Base-by-base conservation (phyloP, 2,888 invertebrate species). In the Chrysomela aeneicollis region DNA sequence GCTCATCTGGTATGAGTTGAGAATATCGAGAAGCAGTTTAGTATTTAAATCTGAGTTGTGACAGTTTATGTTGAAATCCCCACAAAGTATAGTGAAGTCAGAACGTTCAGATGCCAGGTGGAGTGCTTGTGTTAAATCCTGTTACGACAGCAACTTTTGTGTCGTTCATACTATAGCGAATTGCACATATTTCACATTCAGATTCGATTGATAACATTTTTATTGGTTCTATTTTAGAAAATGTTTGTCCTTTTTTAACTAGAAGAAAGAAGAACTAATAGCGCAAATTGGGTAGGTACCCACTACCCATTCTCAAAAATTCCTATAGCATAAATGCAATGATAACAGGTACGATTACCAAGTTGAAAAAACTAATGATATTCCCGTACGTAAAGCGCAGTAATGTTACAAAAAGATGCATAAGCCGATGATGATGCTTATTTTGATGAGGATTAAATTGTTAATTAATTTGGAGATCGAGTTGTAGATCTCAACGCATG, bases 401-500 rank as follows among this genome's bases (percentile, higher is more conserved):
- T 26, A 26, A 26, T 5, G 26, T 26, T 6, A 5, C 6, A 5
- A n/a, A n/a, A n/a, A 6, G 26, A 26, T 26, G 6, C 26, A 26
- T 6, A 26, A 26, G 26, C 26, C 3, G 6, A 35, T 10, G 10
- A 15, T 42, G 15, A 42, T 68, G n/a, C n/a, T n/a, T n/a, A 67
- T 62, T 69, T 68, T 72, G 70, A 69, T 69, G 70, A 60, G 69
- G 71, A 71, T 73, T 73, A 72, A 72, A 72, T 70, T 67, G 64
- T 66, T 69, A 73, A 69, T 70, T 71, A 70, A 66, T 71, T 26
- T 71, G 64, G 71, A 68, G 69, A 68, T 70, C 69, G 66, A 59
- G 65, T 70, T 70, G 70, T 63, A 71, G 71, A 68, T 66, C 69
- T 12, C 67, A 73, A 73, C 74, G 76, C 74, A 73, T 76, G 75